These are phyloP conservation scores for Lasius platythorax DNA, from an alignment of 2,888 invertebrate genomes.

Conservation along the genomic window DNA sequence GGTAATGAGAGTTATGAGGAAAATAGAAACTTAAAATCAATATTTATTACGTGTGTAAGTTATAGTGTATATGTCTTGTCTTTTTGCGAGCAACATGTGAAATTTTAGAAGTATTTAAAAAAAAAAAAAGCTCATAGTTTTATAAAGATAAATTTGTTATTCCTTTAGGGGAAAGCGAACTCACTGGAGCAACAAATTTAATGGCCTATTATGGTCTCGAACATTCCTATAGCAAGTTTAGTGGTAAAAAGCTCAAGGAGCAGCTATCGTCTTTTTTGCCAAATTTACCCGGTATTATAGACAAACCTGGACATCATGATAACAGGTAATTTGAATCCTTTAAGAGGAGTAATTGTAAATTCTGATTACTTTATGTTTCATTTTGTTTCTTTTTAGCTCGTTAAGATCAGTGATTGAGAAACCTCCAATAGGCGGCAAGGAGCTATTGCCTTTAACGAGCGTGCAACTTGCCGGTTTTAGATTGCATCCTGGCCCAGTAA, in stretches of 20 bases:
- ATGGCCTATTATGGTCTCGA: conserved; percentile 98
- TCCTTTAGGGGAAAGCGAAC: conserved; percentile 93
- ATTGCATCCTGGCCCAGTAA: conserved; percentile 96
- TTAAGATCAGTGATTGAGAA: conserved; percentile 97
- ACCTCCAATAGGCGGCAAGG: conserved; percentile 97
- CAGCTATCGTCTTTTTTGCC: conserved; percentile 98
- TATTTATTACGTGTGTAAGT: not conserved
- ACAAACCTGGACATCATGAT: conserved; percentile 93
- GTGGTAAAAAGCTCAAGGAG: conserved; percentile 98
- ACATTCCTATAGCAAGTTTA: conserved; percentile 99
- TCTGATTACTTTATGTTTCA: not conserved
- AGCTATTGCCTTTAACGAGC: conserved; percentile 94
- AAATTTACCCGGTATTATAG: conserved; percentile 97
- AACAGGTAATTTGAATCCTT: conserved; percentile 87
- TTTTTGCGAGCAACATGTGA: not conserved
- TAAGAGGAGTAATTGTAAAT: not conserved
- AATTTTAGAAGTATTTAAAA: not conserved
- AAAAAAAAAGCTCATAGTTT: not conserved
- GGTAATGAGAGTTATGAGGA: conserved; percentile 87
- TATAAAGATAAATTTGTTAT: not conserved
- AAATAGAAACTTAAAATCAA: not conserved
- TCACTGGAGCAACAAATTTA: conserved; percentile 98
- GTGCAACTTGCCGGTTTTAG: conserved; percentile 97
- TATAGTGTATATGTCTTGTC: not conserved
- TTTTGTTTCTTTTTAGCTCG: conserved; percentile 88